Conservation (phyloP, 1,140 invertebrate genomes). For the Patella vulgata region DNA sequence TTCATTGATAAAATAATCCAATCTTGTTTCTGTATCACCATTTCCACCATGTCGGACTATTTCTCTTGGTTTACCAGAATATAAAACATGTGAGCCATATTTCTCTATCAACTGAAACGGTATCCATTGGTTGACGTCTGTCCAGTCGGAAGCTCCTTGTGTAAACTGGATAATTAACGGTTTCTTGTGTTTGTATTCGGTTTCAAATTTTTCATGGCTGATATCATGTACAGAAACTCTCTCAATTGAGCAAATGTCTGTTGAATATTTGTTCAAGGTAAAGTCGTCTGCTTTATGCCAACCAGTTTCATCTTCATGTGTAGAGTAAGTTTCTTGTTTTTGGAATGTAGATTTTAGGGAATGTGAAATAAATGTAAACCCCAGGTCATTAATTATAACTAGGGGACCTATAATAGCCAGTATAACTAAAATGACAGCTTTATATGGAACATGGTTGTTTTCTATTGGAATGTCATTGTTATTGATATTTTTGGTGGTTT, state of each 20-base stretch:
- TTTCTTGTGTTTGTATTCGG: constrained; percentile 48
- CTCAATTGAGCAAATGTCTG: constrained; percentile 45
- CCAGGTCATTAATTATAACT: neutral
- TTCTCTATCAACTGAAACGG: constrained; percentile 34
- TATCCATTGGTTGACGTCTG: constrained; percentile 47
- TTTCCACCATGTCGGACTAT: constrained; percentile 58
- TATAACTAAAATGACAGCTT: neutral
- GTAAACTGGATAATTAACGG: constrained; percentile 56
- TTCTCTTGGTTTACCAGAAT: constrained; percentile 52
- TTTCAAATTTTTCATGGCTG: constrained; percentile 48
- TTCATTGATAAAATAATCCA: constrained; percentile 46
- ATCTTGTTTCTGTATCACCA: constrained; percentile 45
- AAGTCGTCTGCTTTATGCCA: constrained; percentile 42
- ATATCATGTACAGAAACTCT: constrained; percentile 38
- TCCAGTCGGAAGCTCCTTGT: constrained; percentile 57
- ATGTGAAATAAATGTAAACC: neutral
- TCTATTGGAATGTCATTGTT: constrained; percentile 6
- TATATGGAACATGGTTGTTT: neutral
- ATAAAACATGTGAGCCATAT: constrained; percentile 51
- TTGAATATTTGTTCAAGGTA: constrained; percentile 26
- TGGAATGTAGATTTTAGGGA: neutral
- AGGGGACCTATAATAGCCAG: neutral
- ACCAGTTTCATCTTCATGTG: constrained; percentile 10
- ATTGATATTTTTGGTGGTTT: neutral
- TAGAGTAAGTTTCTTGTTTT: neutral